These are phyloP conservation scores for Austrofundulus limnaeus DNA, from an alignment of 2,113 vertebrate species.

Conservation along the genomic window DNA sequence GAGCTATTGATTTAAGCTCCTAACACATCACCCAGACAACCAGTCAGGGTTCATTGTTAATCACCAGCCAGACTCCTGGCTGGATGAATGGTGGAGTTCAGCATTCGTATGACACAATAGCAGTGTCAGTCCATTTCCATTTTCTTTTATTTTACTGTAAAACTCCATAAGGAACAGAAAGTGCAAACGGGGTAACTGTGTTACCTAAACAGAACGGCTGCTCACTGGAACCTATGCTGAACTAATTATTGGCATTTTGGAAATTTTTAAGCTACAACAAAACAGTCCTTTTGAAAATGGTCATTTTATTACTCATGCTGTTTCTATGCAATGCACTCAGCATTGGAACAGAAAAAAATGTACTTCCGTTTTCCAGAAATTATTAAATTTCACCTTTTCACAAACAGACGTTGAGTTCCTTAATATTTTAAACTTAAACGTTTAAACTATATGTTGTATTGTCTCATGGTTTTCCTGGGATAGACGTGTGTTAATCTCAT, in stretches of 20 bases:
- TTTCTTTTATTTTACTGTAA: slow-evolving; percentile 1
- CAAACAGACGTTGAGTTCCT: neutral
- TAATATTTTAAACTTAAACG: slow-evolving; percentile 22
- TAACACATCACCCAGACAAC: slow-evolving; percentile 40
- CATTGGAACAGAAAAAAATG: too few relatives aligned
- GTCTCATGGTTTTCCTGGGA: slow-evolving; percentile 11
- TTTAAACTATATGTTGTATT: slow-evolving; percentile 29
- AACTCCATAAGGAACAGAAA: slow-evolving; percentile 24
- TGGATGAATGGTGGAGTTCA: slow-evolving; percentile 15
- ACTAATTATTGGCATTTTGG: slow-evolving; percentile 52
- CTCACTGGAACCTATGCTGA: slow-evolving; percentile 25
- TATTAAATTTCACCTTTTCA: neutral
- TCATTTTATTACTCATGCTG: neutral
- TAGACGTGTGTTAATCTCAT: slow-evolving; percentile 25
- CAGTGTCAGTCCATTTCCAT: slow-evolving; percentile 15
- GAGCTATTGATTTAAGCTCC: too few relatives aligned
- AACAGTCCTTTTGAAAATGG: neutral
- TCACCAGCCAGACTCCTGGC: slow-evolving; percentile 31
- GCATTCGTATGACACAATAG: slow-evolving; percentile 14
- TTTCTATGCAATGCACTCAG: neutral
- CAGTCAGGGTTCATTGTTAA: slow-evolving; percentile 21
- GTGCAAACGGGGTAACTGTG: slow-evolving; percentile 53
- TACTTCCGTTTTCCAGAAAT: neutral
- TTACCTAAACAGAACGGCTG: slow-evolving; percentile 24
- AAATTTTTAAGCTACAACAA: slow-evolving; percentile 31